Base-by-base conservation (phyloP, 1,140 invertebrate genomes). In the Globodera rostochiensis region DNA sequence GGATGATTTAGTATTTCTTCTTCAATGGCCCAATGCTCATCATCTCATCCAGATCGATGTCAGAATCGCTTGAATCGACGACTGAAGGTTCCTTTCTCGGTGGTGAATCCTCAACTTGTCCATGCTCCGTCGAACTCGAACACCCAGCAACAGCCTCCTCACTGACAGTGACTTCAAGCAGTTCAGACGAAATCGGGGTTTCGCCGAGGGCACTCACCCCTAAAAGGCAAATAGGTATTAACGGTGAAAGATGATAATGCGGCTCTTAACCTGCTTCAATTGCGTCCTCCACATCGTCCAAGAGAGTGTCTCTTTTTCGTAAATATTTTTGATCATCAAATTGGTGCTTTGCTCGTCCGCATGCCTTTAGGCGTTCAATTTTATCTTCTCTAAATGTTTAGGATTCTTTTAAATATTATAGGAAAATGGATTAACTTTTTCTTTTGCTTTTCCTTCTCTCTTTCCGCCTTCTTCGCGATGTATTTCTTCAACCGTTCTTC, bases 401-500 rank as follows among this genome's bases (percentile, higher is more conserved):
- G 6, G 25, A 19, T 81, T 69, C 49, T 1, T 80, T 25, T 36
- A 15, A 21, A 4, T 66, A 13, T 6, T 81, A 53, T 49, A 66
- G 36, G 36, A 36, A 36, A 9, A n/a, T 79, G 60, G 73, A 77
- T 84, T 50, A 60, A 85, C 85, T 80, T 67, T 57, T 85, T 85
- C 21, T 77, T 46, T n/a, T 86, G 66, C 50, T 87, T 83, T 64
- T 86, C 84, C 53, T 80, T 77, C 60, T 86, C 85, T 4, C 85
- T 74, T 50, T 86, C 86, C 15, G 25, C 81, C 66, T 80, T 84
- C 15, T 81, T 85, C 53, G 60, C 74, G 73, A 87, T 82, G 81
- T 84, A 86, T 73, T 86, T 85, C 60, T 80, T 73, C 11, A 86
- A 74, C 6, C 86, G 75, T 75, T 86, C 84, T 76, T 87, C 86